Evolutionary conservation across 1,140 invertebrate genomes (phyloP).

Genomic region (Galleria mellonella): DNA sequence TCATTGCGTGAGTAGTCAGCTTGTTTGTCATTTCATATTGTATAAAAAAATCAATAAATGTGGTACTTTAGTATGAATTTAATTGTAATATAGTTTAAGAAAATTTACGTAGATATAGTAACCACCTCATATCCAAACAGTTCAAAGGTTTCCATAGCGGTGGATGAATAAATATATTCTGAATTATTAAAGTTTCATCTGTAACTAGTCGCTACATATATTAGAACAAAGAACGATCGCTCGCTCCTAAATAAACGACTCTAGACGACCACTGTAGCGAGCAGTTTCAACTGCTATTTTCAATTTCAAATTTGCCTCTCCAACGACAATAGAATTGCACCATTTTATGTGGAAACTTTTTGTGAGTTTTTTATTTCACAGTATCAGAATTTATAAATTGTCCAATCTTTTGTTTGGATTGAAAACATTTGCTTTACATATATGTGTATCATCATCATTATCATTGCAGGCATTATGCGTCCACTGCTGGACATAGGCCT

Average conservation of each 20-base stretch:
- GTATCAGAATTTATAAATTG: conserved; percentile 11
- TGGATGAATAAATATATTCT: neutral
- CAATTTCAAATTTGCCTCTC: conserved; percentile 45
- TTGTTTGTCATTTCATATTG: no score
- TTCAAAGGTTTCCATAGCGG: no score
- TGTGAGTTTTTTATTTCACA: conserved; percentile 21
- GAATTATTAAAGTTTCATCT: conserved; percentile 42
- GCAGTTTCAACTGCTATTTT: conserved; percentile 36
- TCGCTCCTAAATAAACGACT: conserved; percentile 41
- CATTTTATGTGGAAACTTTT: conserved; percentile 38
- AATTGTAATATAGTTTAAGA: no score
- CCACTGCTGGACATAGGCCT: no score
- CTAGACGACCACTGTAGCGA: conserved; percentile 12
- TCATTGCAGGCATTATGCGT: no score
- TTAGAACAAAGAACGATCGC: conserved; percentile 33
- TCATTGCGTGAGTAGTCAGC: no score
- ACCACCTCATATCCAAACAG: no score
- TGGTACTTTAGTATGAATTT: no score
- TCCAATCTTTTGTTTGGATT: neutral
- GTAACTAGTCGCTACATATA: conserved; percentile 31
- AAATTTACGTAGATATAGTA: no score
- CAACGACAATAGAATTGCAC: conserved; percentile 38
- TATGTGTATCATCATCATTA: no score
- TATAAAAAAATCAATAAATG: no score
- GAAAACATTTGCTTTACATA: no score